phyloP scores from a whole-genome alignment of 1,140 invertebrate genomes.

The Calycopis cecrops region DNA sequence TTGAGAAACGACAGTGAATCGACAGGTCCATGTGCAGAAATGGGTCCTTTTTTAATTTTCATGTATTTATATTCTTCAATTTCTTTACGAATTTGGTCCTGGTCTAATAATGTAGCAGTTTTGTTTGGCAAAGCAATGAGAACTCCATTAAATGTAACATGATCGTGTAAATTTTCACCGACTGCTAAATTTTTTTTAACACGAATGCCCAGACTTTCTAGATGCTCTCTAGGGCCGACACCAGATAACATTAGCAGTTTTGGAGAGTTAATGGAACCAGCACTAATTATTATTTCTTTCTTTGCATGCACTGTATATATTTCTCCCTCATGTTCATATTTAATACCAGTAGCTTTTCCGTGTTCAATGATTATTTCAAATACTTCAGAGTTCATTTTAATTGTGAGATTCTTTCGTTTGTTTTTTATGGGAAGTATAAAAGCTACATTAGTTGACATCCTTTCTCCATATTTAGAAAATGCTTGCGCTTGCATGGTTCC shows the following conservation, averaged over 20 bases:
- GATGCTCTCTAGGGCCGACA: not conserved
- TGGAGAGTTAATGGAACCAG: not conserved
- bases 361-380: slow-evolving; percentile 79
- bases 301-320: slow-evolving; percentile 63
- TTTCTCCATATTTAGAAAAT: slow-evolving; percentile 75
- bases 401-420: slow-evolving; percentile 81
- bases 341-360: slow-evolving; percentile 54
- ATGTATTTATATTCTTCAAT: slow-evolving; percentile 1
- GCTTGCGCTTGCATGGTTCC: slow-evolving; percentile 77
- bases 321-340: slow-evolving; percentile 75
- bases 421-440: slow-evolving; percentile 83
- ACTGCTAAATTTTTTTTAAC: not conserved
- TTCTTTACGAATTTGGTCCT: not conserved
- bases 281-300: slow-evolving; percentile 79
- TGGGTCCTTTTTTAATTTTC: not conserved
- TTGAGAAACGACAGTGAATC: not conserved
- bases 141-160: not conserved
- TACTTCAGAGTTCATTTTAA: slow-evolving; percentile 81
- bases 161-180: slow-evolving; percentile 3
- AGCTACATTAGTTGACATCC: slow-evolving; percentile 83
- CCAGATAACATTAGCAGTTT: slow-evolving; percentile 36
- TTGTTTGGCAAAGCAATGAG: not conserved
- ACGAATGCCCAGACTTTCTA: not conserved
- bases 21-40: not conserved
- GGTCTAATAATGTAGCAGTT: not conserved